A percentile compares a stretch with the other conserved stretches of the same genome.
These are phyloP conservation scores for Archaeoteleia sp. DNA, from an alignment of 2,888 invertebrate species.

Conservation along the genomic window DNA sequence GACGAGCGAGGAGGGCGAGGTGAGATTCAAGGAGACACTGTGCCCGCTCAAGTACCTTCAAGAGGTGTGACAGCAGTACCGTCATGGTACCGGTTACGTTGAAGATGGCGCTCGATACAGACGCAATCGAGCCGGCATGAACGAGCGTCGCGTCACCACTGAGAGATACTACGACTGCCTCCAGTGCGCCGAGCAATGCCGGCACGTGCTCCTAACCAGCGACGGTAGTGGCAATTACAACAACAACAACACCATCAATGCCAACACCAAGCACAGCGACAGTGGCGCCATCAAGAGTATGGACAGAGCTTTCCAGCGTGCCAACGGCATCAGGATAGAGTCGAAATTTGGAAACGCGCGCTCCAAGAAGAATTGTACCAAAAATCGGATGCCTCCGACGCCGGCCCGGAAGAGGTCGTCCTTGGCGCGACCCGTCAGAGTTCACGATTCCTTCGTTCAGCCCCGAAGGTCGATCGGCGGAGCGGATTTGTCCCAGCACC, in stretches of 20 bases:
- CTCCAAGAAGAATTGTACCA: constrained; percentile 5
- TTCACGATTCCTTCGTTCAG: constrained; percentile 67
- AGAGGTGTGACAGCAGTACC: constrained; percentile 89
- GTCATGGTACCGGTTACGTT: constrained; percentile 11
- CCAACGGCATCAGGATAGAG: constrained; percentile 28
- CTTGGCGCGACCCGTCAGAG: constrained; percentile 68
- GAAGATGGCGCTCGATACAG: constrained; percentile 16
- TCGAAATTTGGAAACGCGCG: constrained; percentile 1
- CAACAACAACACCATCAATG: constrained; percentile 33
- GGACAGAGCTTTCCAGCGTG: background rate
- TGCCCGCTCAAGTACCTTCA: constrained; percentile 96
- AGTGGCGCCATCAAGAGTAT: constrained; percentile 17
- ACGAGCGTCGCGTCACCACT: constrained; percentile 59
- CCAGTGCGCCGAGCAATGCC: constrained; percentile 71
- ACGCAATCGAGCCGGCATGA: constrained; percentile 27
- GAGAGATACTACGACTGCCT: constrained; percentile 72
- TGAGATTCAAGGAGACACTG: constrained; percentile 81
- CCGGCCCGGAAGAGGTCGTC: constrained; percentile 69
- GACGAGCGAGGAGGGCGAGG: constrained; percentile 69
- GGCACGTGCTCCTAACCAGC: constrained; percentile 61
- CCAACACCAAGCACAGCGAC: constrained; percentile 40
- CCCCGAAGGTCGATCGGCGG: constrained; percentile 54
- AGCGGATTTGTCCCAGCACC: constrained; percentile 1
- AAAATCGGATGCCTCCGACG: constrained; percentile 46
- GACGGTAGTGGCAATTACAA: constrained; percentile 38